A percentile compares a stretch with the other conserved stretches of the same genome.
These are phyloP conservation scores for Monodelphis domestica DNA, from an alignment of 2,797 vertebrate genomes.

Conservation along the genomic window DNA sequence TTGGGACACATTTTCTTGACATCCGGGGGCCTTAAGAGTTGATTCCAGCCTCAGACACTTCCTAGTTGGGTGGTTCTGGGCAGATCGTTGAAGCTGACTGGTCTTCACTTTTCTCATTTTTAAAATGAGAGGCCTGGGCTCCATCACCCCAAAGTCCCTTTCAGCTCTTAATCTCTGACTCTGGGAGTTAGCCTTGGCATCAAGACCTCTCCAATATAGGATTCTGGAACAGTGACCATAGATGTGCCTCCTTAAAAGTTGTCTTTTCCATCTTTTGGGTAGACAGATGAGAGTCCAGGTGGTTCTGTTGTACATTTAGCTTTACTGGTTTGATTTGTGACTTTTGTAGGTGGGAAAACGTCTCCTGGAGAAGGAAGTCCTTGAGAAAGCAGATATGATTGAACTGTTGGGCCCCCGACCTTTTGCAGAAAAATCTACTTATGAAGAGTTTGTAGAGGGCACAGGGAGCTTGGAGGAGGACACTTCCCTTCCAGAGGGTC, in stretches of 20 bases:
- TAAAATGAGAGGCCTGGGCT: too few relatives aligned
- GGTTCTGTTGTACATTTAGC: not conserved
- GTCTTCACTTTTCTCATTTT: too few relatives aligned
- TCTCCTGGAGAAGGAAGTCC: slow-evolving; percentile 88
- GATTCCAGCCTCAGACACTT: not conserved
- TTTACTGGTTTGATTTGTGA: not conserved
- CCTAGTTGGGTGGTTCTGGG: not conserved
- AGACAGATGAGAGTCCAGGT: not conserved
- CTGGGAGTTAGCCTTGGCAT: not conserved
- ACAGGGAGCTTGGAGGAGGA: slow-evolving; percentile 90
- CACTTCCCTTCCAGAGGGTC: slow-evolving; percentile 85
- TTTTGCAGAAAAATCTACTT: slow-evolving; percentile 88
- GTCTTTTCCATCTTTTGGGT: not conserved
- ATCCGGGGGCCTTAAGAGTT: not conserved
- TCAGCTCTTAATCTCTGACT: too few relatives aligned
- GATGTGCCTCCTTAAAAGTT: not conserved
- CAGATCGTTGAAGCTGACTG: not conserved
- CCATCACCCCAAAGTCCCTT: too few relatives aligned
- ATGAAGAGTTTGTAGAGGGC: slow-evolving; percentile 90
- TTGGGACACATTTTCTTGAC: not conserved
- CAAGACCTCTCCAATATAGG: not conserved
- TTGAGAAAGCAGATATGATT: slow-evolving; percentile 89
- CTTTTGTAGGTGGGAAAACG: slow-evolving; percentile 85
- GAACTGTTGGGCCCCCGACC: slow-evolving; percentile 88
- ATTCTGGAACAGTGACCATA: not conserved